A percentile compares a stretch with the other conserved stretches of the same genome.
phyloP scores from a whole-genome alignment of 2,888 invertebrate genomes.

The Baccha elongata region DNA sequence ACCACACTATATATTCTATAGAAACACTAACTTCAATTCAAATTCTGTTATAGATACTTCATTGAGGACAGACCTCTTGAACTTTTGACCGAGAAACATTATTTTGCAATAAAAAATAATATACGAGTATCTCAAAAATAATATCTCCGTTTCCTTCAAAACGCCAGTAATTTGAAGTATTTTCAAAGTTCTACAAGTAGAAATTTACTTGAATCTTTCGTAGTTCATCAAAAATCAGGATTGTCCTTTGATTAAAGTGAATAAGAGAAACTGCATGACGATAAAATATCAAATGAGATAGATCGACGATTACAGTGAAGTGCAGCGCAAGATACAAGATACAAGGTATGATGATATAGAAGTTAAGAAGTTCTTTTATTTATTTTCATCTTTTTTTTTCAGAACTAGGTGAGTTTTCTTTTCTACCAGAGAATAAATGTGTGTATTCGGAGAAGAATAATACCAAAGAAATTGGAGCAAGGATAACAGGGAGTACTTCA shows the following conservation, averaged over 20 bases:
- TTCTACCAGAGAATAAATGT: too few species aligned
- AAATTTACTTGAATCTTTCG: constrained; percentile 42
- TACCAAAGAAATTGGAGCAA: constrained; percentile 58
- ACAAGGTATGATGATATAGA: constrained; percentile 28
- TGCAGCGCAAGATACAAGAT: neutral
- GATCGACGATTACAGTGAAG: constrained; percentile 1
- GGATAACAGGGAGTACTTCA: constrained; percentile 56
- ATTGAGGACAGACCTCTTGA: constrained; percentile 58
- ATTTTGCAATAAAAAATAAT: constrained; percentile 1
- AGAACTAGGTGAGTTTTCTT: neutral
- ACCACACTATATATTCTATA: neutral
- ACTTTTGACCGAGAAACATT: constrained; percentile 53
- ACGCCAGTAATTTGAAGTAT: constrained; percentile 18
- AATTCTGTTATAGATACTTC: constrained; percentile 19
- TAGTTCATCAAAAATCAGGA: constrained; percentile 56
- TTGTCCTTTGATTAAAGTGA: constrained; percentile 35
- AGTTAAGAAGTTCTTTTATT: constrained; percentile 40
- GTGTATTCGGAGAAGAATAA: constrained; percentile 34
- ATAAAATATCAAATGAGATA: constrained; percentile 28
- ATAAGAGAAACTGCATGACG: constrained; percentile 9
- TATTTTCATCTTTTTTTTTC: neutral
- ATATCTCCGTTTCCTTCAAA: neutral
- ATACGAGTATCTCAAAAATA: too few species aligned
- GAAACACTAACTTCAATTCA: constrained; percentile 11
- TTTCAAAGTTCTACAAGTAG: constrained; percentile 1